Evolutionary conservation across 1,140 invertebrate genomes (phyloP).

Genomic region (Potamilus streckersoni): DNA sequence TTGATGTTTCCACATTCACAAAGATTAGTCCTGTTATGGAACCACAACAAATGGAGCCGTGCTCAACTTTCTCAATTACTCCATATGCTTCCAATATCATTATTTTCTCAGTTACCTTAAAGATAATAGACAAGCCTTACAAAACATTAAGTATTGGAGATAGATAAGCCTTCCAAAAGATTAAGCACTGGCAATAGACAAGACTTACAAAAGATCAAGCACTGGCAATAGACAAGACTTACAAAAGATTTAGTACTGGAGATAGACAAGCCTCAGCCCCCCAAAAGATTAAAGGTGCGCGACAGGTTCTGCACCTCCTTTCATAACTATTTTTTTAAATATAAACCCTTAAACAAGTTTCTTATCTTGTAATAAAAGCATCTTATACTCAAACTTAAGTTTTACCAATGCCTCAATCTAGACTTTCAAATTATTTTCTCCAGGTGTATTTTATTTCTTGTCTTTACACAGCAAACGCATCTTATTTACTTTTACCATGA

Average conservation of each 20-base stretch:
- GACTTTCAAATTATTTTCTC: not conserved
- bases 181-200: too few relatives aligned
- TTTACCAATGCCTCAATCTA: not conserved
- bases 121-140: constrained; percentile 3
- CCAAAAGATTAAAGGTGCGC: too few relatives aligned
- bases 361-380: not conserved
- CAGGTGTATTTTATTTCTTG: constrained; percentile 2
- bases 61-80: constrained; percentile 5
- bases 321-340: not conserved
- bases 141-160: not conserved
- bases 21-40: too few relatives aligned
- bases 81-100: constrained; percentile 3
- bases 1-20: constrained; percentile 28
- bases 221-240: too few relatives aligned
- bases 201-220: too few relatives aligned
- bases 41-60: too few relatives aligned
- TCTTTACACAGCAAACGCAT: not conserved
- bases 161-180: too few relatives aligned
- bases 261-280: too few relatives aligned
- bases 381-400: not conserved
- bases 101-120: constrained; percentile 4
- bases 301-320: not conserved
- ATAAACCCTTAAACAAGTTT: constrained; percentile 7
- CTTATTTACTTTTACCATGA: not conserved
- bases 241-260: too few relatives aligned